phyloP scores from a whole-genome alignment of 2,888 invertebrate genomes.

The Clanis bilineata region DNA sequence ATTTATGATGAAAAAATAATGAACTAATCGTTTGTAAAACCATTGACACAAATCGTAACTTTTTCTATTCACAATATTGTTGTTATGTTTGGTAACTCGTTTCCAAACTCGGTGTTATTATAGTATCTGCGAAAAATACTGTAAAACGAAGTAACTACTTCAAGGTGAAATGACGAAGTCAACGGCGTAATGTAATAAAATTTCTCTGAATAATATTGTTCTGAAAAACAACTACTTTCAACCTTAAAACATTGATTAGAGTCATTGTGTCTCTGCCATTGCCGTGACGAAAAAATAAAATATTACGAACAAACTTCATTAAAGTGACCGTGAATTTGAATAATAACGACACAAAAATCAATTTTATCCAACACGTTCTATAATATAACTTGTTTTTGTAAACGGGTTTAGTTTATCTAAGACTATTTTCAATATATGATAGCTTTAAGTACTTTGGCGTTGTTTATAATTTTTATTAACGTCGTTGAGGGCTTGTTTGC shows the following conservation, averaged over 20 bases:
- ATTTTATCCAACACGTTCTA: not conserved
- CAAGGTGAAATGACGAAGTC: not conserved
- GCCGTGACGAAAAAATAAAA: not conserved
- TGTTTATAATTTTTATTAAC: not conserved
- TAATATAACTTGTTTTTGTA: not conserved
- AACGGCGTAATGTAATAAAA: not conserved
- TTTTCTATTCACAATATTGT: not conserved
- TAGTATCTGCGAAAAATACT: not conserved
- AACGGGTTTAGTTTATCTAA: not conserved
- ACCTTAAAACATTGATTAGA: not conserved
- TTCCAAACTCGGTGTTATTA: not conserved
- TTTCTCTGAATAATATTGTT: not conserved
- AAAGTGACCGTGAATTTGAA: not conserved
- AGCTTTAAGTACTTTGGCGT: not conserved
- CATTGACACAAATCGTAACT: not conserved
- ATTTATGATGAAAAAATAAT: not conserved
- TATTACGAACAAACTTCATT: not conserved
- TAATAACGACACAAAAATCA: not conserved
- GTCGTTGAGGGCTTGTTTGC: not conserved
- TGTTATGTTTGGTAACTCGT: not conserved
- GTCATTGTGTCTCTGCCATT: not conserved
- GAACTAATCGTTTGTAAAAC: not conserved
- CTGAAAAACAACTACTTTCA: not conserved
- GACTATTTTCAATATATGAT: not conserved
- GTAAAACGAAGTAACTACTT: not conserved